A percentile compares a stretch with the other conserved stretches of the same genome.
Evolutionary conservation across 2,888 invertebrate species (phyloP).

Genomic region (Acanthosoma haemorrhoidale): DNA sequence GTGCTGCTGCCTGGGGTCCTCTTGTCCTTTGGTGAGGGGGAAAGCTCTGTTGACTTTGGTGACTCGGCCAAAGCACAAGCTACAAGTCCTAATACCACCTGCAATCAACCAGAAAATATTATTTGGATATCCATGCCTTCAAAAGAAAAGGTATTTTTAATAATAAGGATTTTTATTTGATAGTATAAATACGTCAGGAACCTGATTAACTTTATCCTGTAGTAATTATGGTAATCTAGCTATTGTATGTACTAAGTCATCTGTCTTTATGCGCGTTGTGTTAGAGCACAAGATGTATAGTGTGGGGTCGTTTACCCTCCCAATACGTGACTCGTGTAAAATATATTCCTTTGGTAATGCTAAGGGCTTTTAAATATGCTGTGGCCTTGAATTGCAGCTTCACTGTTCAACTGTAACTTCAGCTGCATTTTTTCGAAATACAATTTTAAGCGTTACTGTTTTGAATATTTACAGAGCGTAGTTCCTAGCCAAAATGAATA

Average conservation of each 20-base stretch:
- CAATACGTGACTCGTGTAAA: background rate
- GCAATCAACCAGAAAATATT: background rate
- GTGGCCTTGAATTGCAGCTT: too few relatives aligned
- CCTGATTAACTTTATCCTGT: background rate
- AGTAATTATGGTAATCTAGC: background rate
- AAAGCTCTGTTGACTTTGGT: background rate
- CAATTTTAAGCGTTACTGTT: background rate
- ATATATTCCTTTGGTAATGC: background rate
- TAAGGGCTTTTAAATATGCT: background rate
- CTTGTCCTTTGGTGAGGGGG: constrained; percentile 1
- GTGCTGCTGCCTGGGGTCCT: background rate
- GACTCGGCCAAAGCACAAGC: constrained; percentile 15
- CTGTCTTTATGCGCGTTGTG: too few relatives aligned
- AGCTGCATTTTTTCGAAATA: background rate
- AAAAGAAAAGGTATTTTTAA: background rate
- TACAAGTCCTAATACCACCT: constrained; percentile 17
- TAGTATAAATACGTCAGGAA: background rate
- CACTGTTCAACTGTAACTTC: background rate
- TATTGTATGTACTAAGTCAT: background rate
- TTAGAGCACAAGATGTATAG: too few relatives aligned
- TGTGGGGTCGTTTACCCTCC: background rate
- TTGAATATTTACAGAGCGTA: too few relatives aligned
- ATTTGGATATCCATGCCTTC: too few relatives aligned
- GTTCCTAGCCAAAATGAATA: too few relatives aligned
- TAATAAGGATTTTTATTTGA: background rate